Evolutionary conservation across 2,113 vertebrate genomes (phyloP), one percentile per base, ranked within the genome.

Genomic region (Eclectus roratus): DNA sequence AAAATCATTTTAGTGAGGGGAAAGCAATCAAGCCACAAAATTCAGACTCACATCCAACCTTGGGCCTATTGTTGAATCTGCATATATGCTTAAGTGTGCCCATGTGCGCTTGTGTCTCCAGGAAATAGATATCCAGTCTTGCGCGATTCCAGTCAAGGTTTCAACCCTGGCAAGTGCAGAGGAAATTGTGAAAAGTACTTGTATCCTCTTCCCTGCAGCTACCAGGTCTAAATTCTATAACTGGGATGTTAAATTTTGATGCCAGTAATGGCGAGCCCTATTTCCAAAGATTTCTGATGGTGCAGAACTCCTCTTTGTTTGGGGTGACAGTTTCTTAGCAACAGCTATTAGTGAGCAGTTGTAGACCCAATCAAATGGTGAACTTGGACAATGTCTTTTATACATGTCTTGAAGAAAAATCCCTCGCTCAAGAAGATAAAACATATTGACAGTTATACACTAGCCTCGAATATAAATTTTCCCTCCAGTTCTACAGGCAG

Each of bases 241-340:
- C 35, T 60, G 56, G 70, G 55, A 28, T 3, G 19, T 60, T 92
- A 61, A 76, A 91, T 82, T 86, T 85, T 96, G 91, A 74, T 91
- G 89, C 58, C 89, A 78, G 96, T 93, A 96, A 92, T 79, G 73
- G 88, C 96, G 56, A 92, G 76, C 64, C 72, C 84, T 91, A 89
- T 88, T 97, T 97, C 94, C 96, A 95, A 96, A 97, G 97, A 97
- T 96, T 97, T 97, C 95, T 96, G 78, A 88, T 94, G 70, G 84
- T 94, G 49, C 61, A 85, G 94, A 94, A 87, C 90, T 97, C 94
- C 91, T 84, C 89, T 97, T 91, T 95, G 92, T 97, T 98, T 95
- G 91, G 83, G 85, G 87, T 96, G 96, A 96, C 95, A 96, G 96
- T 96, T 93, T 96, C 97, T 96, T 97, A 97, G 96, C 96, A 98